Conservation (phyloP, 64 coral and sea anemone species). For the Pocillopora verrucosa region DNA sequence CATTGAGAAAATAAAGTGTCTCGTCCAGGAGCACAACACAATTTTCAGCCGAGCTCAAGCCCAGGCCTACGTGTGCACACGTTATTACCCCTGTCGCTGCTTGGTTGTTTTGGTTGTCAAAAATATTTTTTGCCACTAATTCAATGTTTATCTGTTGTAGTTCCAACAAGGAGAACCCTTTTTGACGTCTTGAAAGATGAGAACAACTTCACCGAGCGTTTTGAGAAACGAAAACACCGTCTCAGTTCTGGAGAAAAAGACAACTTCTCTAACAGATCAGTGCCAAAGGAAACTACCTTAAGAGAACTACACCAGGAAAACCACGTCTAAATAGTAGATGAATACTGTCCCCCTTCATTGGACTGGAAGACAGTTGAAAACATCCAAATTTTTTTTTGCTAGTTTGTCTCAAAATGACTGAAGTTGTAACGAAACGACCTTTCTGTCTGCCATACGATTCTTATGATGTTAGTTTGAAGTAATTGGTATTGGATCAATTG, state of each 20-base stretch:
- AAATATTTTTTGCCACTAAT: background rate
- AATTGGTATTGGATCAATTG: no score
- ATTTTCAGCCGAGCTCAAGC: no score
- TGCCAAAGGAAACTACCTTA: no score
- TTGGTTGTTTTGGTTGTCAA: background rate
- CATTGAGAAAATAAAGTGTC: no score
- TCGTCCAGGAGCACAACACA: no score
- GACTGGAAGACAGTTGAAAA: background rate
- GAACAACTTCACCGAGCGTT: constrained; percentile 10
- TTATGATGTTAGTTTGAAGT: no score
- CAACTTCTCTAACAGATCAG: background rate
- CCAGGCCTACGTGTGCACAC: background rate
- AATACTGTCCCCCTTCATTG: background rate
- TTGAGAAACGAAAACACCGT: background rate
- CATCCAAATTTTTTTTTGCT: background rate
- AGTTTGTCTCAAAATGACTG: no score
- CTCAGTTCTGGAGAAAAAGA: background rate
- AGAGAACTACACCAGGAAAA: background rate
- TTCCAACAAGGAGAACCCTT: constrained; percentile 2
- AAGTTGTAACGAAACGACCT: no score
- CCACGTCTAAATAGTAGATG: background rate
- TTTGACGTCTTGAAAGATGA: constrained; percentile 18
- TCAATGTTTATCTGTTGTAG: background rate
- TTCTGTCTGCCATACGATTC: no score
- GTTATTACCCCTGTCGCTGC: background rate